Base-by-base conservation (phyloP, 2,888 invertebrate genomes). In the Tetranychus piercei region DNA sequence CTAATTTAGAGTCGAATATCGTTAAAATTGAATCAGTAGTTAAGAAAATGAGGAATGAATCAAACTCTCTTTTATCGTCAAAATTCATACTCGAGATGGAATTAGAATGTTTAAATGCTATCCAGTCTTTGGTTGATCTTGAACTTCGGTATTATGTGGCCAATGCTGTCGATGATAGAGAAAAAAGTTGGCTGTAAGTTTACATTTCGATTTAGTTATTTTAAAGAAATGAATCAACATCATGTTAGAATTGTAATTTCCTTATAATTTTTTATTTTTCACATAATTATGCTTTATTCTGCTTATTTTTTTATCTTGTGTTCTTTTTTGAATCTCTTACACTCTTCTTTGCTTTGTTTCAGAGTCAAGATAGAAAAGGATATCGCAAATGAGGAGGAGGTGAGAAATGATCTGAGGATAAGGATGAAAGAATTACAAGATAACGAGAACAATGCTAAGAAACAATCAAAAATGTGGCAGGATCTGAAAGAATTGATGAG, bases 391-490 rank as follows among this genome's bases (percentile, higher is more conserved):
- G 44, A 67, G 43, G 65, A n/a, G 44, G 71, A 43, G 3, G 73
- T 74, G 55, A 75, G 78, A 43, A 77, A 79, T 73, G 55, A 76
- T 7, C 79, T 84, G 72, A 78, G 82, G 22, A 83, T 83, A 76
- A 81, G 81, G 75, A 83, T 86, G 80, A 85, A 84, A 78, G 81
- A 81, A 73, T 82, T 86, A 3, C 81, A 83, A 73, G 85, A 85
- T 72, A 83, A 82, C 77, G 85, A 86, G 76, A 82, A 82, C 8
- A 82, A 82, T 73, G 83, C 84, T 75, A 82, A 84, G 76, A 82
- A 83, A 72, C 86, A 87, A 81, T 83, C 85, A 80, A 82, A 82
- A 76, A 83, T 85, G 82, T 87, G 86, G 86, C 82, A 82, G 75
- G 85, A 86, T 79, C 80, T 86, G 20, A 81, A 82, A 75, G 79